These are phyloP conservation scores for Amiota minor DNA, from an alignment of 2,888 invertebrate species.

Conservation along the genomic window DNA sequence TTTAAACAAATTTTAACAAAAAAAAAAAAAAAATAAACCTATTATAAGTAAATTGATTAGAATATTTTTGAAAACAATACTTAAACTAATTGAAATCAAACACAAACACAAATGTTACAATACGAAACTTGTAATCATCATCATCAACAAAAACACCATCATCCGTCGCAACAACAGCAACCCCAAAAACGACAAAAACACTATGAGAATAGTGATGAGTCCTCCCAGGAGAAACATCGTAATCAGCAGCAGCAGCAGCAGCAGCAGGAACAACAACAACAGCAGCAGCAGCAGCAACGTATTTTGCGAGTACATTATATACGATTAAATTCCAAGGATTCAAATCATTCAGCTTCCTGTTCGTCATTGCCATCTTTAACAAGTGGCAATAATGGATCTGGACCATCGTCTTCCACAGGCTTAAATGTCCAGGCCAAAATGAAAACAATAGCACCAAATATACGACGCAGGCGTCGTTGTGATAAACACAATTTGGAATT, in stretches of 20 bases:
- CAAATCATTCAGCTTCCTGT: conserved; percentile 47
- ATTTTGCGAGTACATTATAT: conserved; percentile 66
- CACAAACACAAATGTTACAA: conserved; percentile 58
- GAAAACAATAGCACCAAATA: conserved; percentile 79
- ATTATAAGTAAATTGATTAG: conserved; percentile 28
- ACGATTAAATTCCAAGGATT: conserved; percentile 66
- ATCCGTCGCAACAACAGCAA: conserved; percentile 36
- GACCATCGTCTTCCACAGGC: neutral
- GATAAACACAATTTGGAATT: conserved; percentile 77
- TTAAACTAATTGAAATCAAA: conserved; percentile 26
- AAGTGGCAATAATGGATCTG: neutral
- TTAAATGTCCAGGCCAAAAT: conserved; percentile 73
- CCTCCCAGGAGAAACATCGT: conserved; percentile 43
- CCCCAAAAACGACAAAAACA: conserved; percentile 44
- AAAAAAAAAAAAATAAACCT: conserved; percentile 24
- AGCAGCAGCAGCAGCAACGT: conserved; percentile 44
- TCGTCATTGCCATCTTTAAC: conserved; percentile 34
- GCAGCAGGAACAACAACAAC: conserved; percentile 42
- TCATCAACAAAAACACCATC: conserved; percentile 52
- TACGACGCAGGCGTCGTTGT: conserved; percentile 78
- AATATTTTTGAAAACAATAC: conserved; percentile 30
- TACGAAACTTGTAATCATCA: conserved; percentile 58
- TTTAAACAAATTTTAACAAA: conserved; percentile 36
- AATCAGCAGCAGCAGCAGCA: conserved; percentile 44
- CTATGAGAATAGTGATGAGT: conserved; percentile 49